Base-by-base conservation (phyloP, 2,888 invertebrate genomes). In the Caenorhabditis drosophilae region DNA sequence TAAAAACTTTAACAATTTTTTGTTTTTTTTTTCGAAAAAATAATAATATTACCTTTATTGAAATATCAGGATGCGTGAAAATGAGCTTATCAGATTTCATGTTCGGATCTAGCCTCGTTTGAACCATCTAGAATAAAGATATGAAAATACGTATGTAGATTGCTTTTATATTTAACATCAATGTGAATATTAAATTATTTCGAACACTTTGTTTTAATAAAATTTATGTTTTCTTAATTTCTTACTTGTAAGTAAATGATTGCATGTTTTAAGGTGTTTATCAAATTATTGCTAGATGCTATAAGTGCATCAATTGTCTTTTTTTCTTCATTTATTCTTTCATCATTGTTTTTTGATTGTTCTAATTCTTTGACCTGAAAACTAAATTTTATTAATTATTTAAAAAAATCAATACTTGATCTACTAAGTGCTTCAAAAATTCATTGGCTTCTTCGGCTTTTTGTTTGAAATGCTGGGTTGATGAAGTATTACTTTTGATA, bases 261-360 rank as follows among this genome's bases (percentile, higher is more conserved):
- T 82, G 95, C 92, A 88, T 97, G 96, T 87, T 97, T 97, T 75
- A 97, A 92, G 81, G 94, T 91, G 87, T 97, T 95, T 85, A 97
- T 88, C 90, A 96, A 92, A 67, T 67, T 61, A 89, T 59, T 64
- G 45, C 62, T 66, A 9, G 70, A 62, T 9, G 57, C 60, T 18
- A 76, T 59, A 31, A 75, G 34, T 11, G 53, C 60, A 40, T 72
- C 71, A 20, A 75, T 36, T 1, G 51, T 68, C 36, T 59, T 62
- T 26, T 58, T 64, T 34, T 69, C 70, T 16, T 64, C 47, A 0
- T 44, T 15, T 7, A 50, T 44, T 53, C 40, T 36, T 12, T 61
- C 61, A 16, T 46, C 49, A 36, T n/a, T 12, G 15, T 31, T 50
- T 41, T 58, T 63, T 35, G 53, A 16, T 35, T 58, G 63, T 36